Conservation (phyloP, 1,140 invertebrate species). For the Acyrthosiphon pisum region DNA sequence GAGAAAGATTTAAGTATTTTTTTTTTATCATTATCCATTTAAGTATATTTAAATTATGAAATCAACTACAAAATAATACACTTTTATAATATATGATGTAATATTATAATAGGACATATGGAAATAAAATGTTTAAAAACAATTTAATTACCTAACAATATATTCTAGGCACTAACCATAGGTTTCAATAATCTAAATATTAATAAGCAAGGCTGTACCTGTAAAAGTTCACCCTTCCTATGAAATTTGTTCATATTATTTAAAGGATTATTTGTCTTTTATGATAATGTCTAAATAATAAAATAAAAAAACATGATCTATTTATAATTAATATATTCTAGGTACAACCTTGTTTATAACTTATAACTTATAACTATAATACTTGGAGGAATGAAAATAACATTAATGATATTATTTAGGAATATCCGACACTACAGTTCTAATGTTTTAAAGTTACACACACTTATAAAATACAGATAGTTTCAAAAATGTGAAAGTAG, state of each 20-base stretch:
- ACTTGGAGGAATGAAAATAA: neutral
- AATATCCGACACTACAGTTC: slow-evolving; percentile 35
- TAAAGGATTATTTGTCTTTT: neutral
- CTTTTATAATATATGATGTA: neutral
- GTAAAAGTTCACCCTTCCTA: neutral
- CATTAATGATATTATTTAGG: neutral
- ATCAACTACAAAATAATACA: neutral
- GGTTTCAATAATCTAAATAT: neutral
- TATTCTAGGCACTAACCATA: slow-evolving; percentile 30
- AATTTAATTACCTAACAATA: neutral
- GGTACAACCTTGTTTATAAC: neutral
- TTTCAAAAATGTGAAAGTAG: neutral
- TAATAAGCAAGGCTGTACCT: neutral
- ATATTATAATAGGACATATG: neutral
- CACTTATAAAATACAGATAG: neutral
- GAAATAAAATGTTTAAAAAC: neutral
- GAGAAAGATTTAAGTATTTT: neutral
- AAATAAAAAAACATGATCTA: neutral
- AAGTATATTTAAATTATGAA: neutral
- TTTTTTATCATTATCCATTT: neutral
- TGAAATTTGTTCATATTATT: neutral
- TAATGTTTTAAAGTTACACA: neutral
- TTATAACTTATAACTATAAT: neutral
- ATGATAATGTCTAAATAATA: neutral
- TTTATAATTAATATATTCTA: neutral